These are phyloP conservation scores for Tragelaphus oryx DNA, from an alignment of 2,797 vertebrate genomes.

Conservation along the genomic window DNA sequence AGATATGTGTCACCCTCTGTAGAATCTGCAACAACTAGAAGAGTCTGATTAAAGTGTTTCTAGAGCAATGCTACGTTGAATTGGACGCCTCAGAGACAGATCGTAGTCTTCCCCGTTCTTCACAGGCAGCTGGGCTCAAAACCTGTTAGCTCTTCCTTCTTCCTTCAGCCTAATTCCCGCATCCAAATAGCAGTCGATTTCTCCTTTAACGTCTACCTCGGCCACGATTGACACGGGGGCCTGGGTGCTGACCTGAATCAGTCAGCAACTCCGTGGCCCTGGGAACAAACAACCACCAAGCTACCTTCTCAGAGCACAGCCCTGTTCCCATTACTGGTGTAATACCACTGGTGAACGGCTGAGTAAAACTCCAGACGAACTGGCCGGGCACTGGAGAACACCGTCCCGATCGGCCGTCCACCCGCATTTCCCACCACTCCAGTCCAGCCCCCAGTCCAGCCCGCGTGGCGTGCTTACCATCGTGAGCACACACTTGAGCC, in stretches of 20 bases:
- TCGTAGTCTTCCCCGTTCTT: neutral
- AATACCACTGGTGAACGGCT: neutral
- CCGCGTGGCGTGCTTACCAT: too few relatives aligned
- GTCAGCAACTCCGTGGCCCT: neutral
- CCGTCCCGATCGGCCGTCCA: neutral
- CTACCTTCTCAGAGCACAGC: neutral
- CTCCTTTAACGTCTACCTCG: neutral
- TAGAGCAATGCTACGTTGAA: neutral
- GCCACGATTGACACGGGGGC: accelerated
- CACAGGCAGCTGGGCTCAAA: neutral
- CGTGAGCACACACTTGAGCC: accelerated
- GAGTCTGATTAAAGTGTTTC: neutral
- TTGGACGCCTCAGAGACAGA: neutral
- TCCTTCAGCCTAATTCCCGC: too few relatives aligned
- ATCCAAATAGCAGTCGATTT: neutral
- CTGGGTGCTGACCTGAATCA: neutral
- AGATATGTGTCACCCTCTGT: accelerated
- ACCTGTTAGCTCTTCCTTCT: neutral
- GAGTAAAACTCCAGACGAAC: neutral
- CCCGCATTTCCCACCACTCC: neutral
- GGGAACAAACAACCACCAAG: neutral
- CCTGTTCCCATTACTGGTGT: neutral
- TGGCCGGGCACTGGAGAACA: neutral
- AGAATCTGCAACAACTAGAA: neutral
- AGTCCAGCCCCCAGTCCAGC: neutral